Evolutionary conservation across 2,888 invertebrate genomes (phyloP).

Genomic region (Tholera decimalis): DNA sequence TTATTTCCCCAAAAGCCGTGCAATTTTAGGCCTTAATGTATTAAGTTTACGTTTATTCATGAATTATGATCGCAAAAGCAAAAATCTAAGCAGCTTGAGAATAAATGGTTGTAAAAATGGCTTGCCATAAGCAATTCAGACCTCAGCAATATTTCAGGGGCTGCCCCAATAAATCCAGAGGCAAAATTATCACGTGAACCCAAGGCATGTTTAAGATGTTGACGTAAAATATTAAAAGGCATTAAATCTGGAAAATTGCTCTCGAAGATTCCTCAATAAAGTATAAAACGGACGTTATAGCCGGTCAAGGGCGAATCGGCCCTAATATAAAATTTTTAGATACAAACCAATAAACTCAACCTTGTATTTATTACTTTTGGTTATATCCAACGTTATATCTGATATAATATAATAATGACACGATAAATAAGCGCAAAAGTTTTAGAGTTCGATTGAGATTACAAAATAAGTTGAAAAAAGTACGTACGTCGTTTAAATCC

Average conservation of each 20-base stretch:
- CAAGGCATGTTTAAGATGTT: slow-evolving; percentile 58
- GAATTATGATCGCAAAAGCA: slow-evolving; percentile 52
- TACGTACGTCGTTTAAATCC: background rate
- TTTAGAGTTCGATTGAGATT: slow-evolving; percentile 4
- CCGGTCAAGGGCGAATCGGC: slow-evolving; percentile 48
- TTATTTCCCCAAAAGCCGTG: slow-evolving; percentile 22
- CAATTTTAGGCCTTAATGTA: slow-evolving; percentile 34
- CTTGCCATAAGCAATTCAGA: slow-evolving; percentile 42
- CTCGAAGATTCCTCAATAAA: slow-evolving; percentile 54
- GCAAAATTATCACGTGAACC: slow-evolving; percentile 56
- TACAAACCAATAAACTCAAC: slow-evolving; percentile 45
- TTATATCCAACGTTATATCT: slow-evolving; percentile 13
- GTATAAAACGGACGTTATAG: slow-evolving; percentile 43
- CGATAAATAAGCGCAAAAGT: slow-evolving; percentile 16
- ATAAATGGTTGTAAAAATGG: slow-evolving; percentile 46
- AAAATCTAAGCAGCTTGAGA: slow-evolving; percentile 48
- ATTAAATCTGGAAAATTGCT: slow-evolving; percentile 41
- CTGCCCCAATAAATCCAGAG: slow-evolving; percentile 66
- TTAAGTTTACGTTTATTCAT: slow-evolving; percentile 42
- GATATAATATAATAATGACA: slow-evolving; percentile 1
- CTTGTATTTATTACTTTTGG: slow-evolving; percentile 44
- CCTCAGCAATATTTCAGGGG: slow-evolving; percentile 57
- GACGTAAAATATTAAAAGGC: slow-evolving; percentile 66
- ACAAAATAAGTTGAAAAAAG: slow-evolving; percentile 11
- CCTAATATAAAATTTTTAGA: slow-evolving; percentile 44